Evolutionary conservation across 1,140 invertebrate genomes (phyloP).

Genomic region (Yoshiicerus persimilis): DNA sequence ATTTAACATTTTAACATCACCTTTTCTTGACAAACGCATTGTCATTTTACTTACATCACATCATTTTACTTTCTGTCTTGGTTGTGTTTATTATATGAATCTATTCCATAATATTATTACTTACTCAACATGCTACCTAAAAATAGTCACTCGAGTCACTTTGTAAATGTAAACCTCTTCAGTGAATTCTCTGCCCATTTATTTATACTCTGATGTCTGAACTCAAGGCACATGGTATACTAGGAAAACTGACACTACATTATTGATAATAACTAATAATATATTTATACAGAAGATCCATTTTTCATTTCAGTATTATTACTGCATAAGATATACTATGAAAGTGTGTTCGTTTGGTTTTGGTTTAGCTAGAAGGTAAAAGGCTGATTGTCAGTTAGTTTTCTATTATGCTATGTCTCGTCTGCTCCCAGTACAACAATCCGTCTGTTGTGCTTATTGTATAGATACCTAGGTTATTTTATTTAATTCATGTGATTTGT

Average conservation of each 20-base stretch:
- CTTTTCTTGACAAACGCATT: background rate
- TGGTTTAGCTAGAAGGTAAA: background rate
- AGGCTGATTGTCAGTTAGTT: background rate
- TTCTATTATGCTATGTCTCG: background rate
- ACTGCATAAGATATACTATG: too few species aligned
- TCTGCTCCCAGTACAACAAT: background rate
- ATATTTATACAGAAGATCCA: too few species aligned
- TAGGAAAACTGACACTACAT: too few species aligned
- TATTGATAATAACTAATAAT: too few species aligned
- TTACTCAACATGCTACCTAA: too few species aligned
- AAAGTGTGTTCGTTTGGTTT: background rate
- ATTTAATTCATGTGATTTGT: constrained; percentile 15
- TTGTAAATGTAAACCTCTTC: background rate
- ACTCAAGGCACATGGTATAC: too few species aligned
- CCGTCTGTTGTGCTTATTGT: background rate
- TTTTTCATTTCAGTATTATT: background rate
- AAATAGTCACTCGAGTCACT: background rate
- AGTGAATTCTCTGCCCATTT: too few species aligned
- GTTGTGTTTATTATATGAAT: too few species aligned
- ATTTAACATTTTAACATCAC: background rate
- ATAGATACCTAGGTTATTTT: background rate
- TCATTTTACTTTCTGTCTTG: background rate
- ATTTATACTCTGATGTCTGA: too few species aligned
- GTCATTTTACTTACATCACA: background rate
- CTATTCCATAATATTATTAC: too few species aligned